A percentile compares a stretch with the other conserved stretches of the same genome.
Evolutionary conservation across 1,140 invertebrate species (phyloP).

Genomic region (Drosophila bifasciata): DNA sequence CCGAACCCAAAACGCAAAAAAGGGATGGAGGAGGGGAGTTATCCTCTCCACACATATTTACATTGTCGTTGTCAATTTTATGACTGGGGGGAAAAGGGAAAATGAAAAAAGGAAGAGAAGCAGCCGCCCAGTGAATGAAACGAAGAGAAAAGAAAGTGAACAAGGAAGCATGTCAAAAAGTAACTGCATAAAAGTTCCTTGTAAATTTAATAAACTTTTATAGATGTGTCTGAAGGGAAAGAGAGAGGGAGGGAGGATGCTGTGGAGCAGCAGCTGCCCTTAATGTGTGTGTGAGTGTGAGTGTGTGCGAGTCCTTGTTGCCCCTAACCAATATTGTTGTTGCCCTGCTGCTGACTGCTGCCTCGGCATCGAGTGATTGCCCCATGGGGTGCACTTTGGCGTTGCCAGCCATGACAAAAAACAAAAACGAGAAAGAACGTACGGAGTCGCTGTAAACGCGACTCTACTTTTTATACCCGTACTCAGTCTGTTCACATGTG

Average conservation of each 20-base stretch:
- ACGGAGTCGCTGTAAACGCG: no score
- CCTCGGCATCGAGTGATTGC: constrained; percentile 75
- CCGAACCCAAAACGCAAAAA: background rate
- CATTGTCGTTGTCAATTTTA: constrained; percentile 81
- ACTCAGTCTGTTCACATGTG: no score
- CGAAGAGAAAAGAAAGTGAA: constrained; percentile 38
- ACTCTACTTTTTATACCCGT: no score
- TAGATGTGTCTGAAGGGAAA: constrained; percentile 53
- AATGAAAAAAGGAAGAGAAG: constrained; percentile 19
- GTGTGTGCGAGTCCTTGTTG: constrained; percentile 25
- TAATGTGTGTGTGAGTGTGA: constrained; percentile 57
- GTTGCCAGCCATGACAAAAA: constrained; percentile 47
- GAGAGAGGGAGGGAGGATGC: background rate
- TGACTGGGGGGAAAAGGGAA: constrained; percentile 35
- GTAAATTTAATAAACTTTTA: constrained; percentile 83
- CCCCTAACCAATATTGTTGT: constrained; percentile 62
- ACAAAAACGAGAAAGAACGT: no score
- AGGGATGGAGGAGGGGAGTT: no score
- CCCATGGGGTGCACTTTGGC: constrained; percentile 78
- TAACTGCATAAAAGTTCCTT: constrained; percentile 82
- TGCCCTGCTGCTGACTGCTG: constrained; percentile 13
- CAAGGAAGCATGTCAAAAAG: constrained; percentile 77
- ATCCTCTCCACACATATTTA: constrained; percentile 50
- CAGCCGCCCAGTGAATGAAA: constrained; percentile 7
- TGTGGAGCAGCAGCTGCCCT: constrained; percentile 63